Conservation (phyloP, 2,888 invertebrate genomes). For the Dione vanillae region DNA sequence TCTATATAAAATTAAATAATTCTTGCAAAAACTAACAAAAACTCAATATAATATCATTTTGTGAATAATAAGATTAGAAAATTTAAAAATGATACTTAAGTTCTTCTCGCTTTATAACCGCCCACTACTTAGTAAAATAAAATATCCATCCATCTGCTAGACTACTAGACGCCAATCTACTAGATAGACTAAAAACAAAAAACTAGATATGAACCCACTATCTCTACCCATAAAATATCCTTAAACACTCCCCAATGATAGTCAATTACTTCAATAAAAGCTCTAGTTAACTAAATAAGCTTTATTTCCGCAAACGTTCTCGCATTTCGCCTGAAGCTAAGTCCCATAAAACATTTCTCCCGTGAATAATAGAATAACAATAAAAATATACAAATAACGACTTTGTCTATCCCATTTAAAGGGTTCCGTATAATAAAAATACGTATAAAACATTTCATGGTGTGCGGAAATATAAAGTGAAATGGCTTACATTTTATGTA, state of each 20-base stretch:
- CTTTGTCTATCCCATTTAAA: constrained; percentile 22
- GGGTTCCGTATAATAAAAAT: constrained; percentile 51
- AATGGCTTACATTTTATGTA: constrained; percentile 20
- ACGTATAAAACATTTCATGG: constrained; percentile 22
- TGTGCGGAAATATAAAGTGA: constrained; percentile 29
- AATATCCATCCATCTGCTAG: too few relatives aligned
- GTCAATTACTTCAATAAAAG: constrained; percentile 7
- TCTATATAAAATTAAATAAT: too few relatives aligned
- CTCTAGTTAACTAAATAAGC: constrained; percentile 41
- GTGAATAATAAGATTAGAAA: too few relatives aligned
- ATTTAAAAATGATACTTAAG: too few relatives aligned
- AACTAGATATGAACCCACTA: background rate
- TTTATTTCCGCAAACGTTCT: constrained; percentile 65
- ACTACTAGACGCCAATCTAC: too few relatives aligned
- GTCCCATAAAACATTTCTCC: constrained; percentile 70
- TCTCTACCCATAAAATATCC: background rate
- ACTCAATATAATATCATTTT: too few relatives aligned
- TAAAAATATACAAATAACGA: constrained; percentile 59
- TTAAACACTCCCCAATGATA: background rate
- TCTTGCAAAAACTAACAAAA: too few relatives aligned
- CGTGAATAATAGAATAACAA: constrained; percentile 71
- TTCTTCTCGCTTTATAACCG: too few relatives aligned
- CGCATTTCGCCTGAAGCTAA: constrained; percentile 61
- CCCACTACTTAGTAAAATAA: too few relatives aligned
- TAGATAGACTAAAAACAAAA: background rate